Evolutionary conservation across 2,113 vertebrate species (phyloP), one percentile per base, ranked within the genome.

Genomic region (Phainopepla nitens): DNA sequence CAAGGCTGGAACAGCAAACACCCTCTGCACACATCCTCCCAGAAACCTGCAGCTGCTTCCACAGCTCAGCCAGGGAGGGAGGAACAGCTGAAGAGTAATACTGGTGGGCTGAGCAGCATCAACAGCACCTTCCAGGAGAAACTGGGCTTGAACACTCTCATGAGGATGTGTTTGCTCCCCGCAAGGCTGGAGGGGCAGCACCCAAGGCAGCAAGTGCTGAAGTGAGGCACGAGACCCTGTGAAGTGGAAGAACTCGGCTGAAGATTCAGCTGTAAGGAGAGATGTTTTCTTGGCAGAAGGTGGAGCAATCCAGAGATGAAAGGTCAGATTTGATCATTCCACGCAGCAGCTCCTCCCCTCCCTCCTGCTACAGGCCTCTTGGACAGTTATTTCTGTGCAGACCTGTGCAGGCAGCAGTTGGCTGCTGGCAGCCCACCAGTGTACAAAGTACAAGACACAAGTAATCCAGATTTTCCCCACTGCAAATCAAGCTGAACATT

Each of bases 361-460:
- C 83, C 89, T 82, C 85, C 33, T 2, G 7, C 44, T 33, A 29
- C 42, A 51, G 54, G 61, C 39, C 42, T 31, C 61, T 44, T 31
- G 19, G 11, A 58, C 47, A 57, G 62, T 54, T 28, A 23, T 17
- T 79, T 69, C 15, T 70, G 14, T 53, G 58, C 62, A 77, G 57
- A 64, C 62, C 76, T 60, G 54, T 42, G 47, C 82, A 86, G 83
- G 84, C 75, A 94, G 83, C 84, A 61, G 73, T 33, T 76, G 91
- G 58, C 68, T 94, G 85, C 68, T 96, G 96, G 87, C 93, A 95
- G 92, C 93, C 89, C 94, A 91, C 93, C 89, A 89, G 93, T 20
- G 58, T 69, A 88, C 91, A 90, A 94, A 94, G 91, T 86, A 87
- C 93, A 89, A 17, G 68, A 82, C 44, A 60, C 11, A 1, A 91